A percentile compares a stretch with the other conserved stretches of the same genome.
Conservation (phyloP, 2,797 vertebrate genomes). For the Hyperoplus immaculatus region DNA sequence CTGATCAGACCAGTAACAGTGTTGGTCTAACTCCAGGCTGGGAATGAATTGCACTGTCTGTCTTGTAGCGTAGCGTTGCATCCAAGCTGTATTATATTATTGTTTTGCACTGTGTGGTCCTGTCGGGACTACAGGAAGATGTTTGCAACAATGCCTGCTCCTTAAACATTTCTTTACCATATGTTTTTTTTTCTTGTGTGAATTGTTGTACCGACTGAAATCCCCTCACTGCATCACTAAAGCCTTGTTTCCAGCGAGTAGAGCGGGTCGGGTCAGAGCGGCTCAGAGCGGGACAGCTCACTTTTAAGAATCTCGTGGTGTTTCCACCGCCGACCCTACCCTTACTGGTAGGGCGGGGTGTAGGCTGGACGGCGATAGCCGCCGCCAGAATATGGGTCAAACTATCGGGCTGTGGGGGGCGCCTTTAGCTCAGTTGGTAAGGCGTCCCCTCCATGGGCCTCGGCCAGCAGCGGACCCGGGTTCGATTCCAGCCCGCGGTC, state of each 20-base stretch:
- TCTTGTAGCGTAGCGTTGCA: conserved; percentile 39
- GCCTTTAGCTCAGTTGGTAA: no score
- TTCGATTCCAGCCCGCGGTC: no score
- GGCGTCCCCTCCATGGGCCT: no score
- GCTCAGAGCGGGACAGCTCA: no score
- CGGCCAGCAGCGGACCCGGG: no score
- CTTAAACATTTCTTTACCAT: conserved; percentile 26
- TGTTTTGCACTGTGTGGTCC: conserved; percentile 65
- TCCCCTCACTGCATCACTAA: conserved; percentile 41
- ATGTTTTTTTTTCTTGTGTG: conserved; percentile 16
- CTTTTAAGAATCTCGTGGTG: no score
- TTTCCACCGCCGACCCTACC: no score
- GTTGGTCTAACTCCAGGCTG: conserved; percentile 44
- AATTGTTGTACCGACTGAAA: conserved; percentile 35
- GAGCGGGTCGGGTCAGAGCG: no score
- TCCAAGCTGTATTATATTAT: conserved; percentile 42
- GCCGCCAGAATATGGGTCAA: no score
- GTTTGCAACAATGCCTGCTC: conserved; percentile 37
- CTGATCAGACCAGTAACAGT: conserved; percentile 47
- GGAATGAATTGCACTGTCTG: conserved; percentile 63
- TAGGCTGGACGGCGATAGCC: no score
- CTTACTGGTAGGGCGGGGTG: no score
- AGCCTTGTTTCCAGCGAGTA: conserved; percentile 28
- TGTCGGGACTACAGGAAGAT: conserved; percentile 42
- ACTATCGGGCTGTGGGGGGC: no score